Evolutionary conservation across 2,888 invertebrate genomes (phyloP).

Genomic region (Leistus spinibarbis): DNA sequence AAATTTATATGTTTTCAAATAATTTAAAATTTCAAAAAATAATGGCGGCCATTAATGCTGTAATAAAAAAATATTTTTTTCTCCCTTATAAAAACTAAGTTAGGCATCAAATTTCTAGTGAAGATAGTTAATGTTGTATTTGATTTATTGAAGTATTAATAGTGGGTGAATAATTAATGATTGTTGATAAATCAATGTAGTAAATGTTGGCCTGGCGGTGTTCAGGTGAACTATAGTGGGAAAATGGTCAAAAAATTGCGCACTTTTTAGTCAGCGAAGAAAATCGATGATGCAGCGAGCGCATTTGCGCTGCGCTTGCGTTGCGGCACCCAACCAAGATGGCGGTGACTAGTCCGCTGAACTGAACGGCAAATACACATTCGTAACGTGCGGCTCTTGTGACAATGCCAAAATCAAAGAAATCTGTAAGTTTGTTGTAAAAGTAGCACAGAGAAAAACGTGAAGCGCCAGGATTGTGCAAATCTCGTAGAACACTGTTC

Average conservation of each 20-base stretch:
- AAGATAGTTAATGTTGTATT: neutral
- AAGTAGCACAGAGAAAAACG: conserved; percentile 3
- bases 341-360: conserved; percentile 20
- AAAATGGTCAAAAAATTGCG: conserved; percentile 18
- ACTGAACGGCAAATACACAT: conserved; percentile 1
- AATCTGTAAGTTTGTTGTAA: conserved; percentile 54
- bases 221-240: neutral
- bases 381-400: neutral
- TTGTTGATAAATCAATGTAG: conserved; percentile 22
- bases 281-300: conserved; percentile 22
- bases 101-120: neutral
- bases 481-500: neutral
- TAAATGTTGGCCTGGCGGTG: conserved; percentile 7
- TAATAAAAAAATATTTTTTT: neutral
- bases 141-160: neutral
- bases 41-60: neutral
- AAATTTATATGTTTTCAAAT: neutral
- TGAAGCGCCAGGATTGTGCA: conserved; percentile 7
- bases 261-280: conserved; percentile 11
- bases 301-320: conserved; percentile 14
- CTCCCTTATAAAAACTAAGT: neutral
- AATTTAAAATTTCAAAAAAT: neutral
- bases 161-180: neutral
- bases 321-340: conserved; percentile 17
- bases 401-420: conserved; percentile 57